Evolutionary conservation across 2,113 vertebrate species (phyloP).

Genomic region (Odocoileus hemionus): DNA sequence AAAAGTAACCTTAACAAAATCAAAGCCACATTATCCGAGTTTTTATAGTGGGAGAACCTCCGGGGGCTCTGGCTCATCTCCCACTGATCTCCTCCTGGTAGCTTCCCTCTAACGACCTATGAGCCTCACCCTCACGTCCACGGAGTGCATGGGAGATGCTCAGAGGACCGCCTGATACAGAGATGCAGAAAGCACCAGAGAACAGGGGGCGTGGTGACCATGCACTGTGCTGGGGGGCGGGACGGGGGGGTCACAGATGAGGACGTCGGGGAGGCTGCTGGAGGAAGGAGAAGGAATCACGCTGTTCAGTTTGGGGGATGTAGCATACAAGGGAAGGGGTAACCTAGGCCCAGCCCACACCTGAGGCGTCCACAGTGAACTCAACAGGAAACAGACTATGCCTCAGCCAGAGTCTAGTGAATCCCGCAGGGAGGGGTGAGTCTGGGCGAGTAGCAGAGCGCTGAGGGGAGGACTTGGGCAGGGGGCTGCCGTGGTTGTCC

Average conservation of each 20-base stretch:
- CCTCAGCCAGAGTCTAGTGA: neutral
- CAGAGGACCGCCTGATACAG: no score
- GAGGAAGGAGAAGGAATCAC: neutral
- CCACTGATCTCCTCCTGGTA: neutral
- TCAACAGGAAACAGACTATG: neutral
- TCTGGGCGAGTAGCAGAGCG: neutral
- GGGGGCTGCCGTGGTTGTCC: neutral
- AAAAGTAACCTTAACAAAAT: slow-evolving; percentile 12
- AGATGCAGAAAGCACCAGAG: neutral
- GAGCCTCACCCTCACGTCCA: neutral
- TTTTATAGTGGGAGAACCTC: neutral
- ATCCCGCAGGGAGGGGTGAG: accelerated
- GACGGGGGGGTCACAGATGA: accelerated
- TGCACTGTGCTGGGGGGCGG: accelerated
- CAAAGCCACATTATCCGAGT: neutral
- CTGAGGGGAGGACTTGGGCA: neutral
- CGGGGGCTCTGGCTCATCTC: neutral
- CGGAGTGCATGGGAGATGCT: accelerated
- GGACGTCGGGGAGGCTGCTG: neutral
- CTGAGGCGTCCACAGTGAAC: neutral
- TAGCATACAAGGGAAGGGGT: accelerated
- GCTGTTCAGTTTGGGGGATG: neutral
- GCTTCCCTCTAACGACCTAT: neutral
- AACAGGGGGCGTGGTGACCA: neutral
- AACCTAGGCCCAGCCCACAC: neutral